Evolutionary conservation across 2,113 vertebrate genomes (phyloP), one percentile per base, ranked within the genome.

Genomic region (Podarcis raffonei): DNA sequence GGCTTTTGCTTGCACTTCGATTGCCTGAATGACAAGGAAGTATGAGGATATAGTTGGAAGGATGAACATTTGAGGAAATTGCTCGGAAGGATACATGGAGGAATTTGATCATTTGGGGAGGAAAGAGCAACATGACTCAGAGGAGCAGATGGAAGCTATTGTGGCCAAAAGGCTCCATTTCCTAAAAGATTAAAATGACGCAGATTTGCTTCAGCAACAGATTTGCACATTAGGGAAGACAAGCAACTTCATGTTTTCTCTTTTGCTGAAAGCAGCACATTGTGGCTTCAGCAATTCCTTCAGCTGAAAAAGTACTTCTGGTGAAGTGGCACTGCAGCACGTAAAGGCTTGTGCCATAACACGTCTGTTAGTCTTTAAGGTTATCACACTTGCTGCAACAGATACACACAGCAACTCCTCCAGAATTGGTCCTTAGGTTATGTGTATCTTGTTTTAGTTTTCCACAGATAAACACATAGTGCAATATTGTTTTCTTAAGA

Each of bases 151-250:
- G 80, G 74, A 87, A 65, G 65, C 66, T 42, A 79, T 90, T 84
- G 65, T 83, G 81, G 80, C 87, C 39, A 88, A 93, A 94, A 85
- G 65, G 68, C 57, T 27, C 87, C 32, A 32, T 86, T 87, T 94
- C 72, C 83, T 89, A 78, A 59, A 75, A 92, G 74, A 66, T 22
- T 89, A 77, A 6, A 12, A 79, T 3, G 66, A 86, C 57, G 68
- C 84, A 89, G 83, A 75, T 89, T 89, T 89, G 84, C 89, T 89
- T 89, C 75, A 37, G 78, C 84, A 82, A 89, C 69, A 89, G 69
- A 86, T 86, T 89, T 90, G 85, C 88, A 85, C 91, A 93, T 30
- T 77, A 84, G 71, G 88, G 89, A 90, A 83, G 72, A 79, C 32
- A 48, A 83, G 66, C 48, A 37, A 78, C 22, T 39, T 57, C 42